phyloP scores from a whole-genome alignment of 2,797 vertebrate species.

The Loriculus beryllinus region DNA sequence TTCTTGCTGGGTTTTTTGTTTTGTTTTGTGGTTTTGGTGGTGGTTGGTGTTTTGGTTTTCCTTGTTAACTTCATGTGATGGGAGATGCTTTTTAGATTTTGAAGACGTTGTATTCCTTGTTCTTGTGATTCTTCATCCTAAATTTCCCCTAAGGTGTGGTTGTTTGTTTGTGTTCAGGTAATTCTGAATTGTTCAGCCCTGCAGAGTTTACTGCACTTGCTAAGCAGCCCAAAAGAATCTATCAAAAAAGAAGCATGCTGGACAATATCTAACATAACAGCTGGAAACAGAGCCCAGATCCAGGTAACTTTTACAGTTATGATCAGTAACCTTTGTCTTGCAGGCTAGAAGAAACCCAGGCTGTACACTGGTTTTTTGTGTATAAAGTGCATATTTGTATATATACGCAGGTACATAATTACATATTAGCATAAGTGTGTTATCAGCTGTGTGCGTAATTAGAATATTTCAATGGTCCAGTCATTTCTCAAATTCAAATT shows the following conservation, averaged over 20 bases:
- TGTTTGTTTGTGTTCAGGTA: slow-evolving; percentile 64
- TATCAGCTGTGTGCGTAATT: background rate
- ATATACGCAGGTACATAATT: background rate
- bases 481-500: background rate
- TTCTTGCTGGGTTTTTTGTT: background rate
- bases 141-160: background rate
- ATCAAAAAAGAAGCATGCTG: slow-evolving; percentile 85
- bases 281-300: slow-evolving; percentile 83
- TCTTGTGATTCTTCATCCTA: background rate
- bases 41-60: background rate
- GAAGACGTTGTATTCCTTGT: background rate
- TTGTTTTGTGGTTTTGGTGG: background rate
- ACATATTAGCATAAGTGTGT: background rate
- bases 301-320: slow-evolving; percentile 72
- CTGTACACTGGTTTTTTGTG: background rate
- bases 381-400: background rate
- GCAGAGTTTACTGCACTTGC: slow-evolving; percentile 82
- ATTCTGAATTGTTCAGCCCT: slow-evolving; percentile 84
- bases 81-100: background rate
- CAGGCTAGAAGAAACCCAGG: background rate
- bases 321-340: background rate
- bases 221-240: slow-evolving; percentile 84
- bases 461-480: background rate
- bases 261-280: slow-evolving; percentile 86
- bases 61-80: background rate